phyloP scores from a whole-genome alignment of 2,113 vertebrate species.

The Callopanchax toddi region DNA sequence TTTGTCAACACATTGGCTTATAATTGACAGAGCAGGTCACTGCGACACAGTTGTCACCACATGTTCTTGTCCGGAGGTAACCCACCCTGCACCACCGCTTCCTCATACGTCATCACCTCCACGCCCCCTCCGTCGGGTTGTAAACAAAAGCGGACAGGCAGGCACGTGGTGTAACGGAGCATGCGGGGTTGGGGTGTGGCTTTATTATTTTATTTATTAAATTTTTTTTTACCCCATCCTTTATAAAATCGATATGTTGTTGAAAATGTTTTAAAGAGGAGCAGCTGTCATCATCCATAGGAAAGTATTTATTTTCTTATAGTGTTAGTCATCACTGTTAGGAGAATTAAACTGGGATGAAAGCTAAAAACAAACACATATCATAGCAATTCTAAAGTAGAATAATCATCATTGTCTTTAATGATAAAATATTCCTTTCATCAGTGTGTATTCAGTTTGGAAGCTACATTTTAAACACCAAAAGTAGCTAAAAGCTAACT shows the following conservation, averaged over 20 bases:
- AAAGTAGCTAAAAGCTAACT: no score
- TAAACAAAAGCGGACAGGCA: conserved; percentile 71
- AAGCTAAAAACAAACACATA: no score
- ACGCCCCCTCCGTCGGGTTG: conserved; percentile 46
- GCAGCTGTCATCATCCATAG: no score
- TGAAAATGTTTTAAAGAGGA: neutral
- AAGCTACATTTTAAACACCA: no score
- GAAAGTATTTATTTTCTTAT: no score
- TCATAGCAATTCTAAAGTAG: no score
- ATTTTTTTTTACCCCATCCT: neutral
- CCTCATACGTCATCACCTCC: conserved; percentile 65
- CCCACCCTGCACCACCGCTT: conserved; percentile 44
- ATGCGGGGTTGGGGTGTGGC: conserved; percentile 43
- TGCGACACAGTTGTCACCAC: conserved; percentile 66
- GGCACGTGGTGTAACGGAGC: conserved; percentile 58
- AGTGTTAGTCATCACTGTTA: neutral
- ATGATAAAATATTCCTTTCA: no score
- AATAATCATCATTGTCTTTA: no score
- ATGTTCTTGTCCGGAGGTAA: conserved; percentile 57
- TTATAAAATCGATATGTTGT: conserved; percentile 27
- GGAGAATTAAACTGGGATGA: no score
- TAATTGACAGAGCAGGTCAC: conserved; percentile 51
- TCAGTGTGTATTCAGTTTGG: no score
- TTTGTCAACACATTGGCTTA: neutral
- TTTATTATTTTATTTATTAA: neutral